Conservation (phyloP, 2,888 invertebrate genomes). For the Colostygia pectinataria region DNA sequence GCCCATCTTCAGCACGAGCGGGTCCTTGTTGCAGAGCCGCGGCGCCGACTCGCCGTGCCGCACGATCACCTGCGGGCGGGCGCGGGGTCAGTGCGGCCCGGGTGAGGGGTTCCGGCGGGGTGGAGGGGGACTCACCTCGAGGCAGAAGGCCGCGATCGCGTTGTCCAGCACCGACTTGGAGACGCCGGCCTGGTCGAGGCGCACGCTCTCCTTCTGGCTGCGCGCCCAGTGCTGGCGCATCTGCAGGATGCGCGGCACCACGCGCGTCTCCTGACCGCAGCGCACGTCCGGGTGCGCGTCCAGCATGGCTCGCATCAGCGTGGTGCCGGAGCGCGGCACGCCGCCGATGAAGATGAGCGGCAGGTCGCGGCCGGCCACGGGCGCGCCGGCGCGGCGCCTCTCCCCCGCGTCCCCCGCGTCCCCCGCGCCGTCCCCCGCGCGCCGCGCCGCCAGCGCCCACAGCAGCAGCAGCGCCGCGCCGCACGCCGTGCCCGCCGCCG, state of each 20-base stretch:
- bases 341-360: constrained; percentile 98
- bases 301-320: constrained; percentile 98
- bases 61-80: constrained; percentile 85
- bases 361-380: constrained; percentile 90
- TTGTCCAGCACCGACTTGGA: constrained; percentile 95
- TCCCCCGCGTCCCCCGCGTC: constrained; percentile 45
- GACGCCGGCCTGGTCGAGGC: constrained; percentile 97
- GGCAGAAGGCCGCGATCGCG: constrained; percentile 97
- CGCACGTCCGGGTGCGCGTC: constrained; percentile 98
- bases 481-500: constrained; percentile 24
- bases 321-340: constrained; percentile 98
- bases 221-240: constrained; percentile 97
- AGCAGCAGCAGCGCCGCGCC: constrained; percentile 29
- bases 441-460: constrained; percentile 33
- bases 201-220: constrained; percentile 94
- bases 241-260: constrained; percentile 97
- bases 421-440: constrained; percentile 44
- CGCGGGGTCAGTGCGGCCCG: neutral
- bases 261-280: constrained; percentile 98
- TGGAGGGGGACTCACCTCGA: constrained; percentile 84
- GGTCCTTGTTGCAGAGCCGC: constrained; percentile 99
- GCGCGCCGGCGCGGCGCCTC: constrained; percentile 41
- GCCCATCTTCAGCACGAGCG: constrained; percentile 98
- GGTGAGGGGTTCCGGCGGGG: neutral
- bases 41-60: constrained; percentile 97